A percentile compares a stretch with the other conserved stretches of the same genome.
These are phyloP conservation scores for Macquaria australasica DNA, from an alignment of 2,113 vertebrate species.

Conservation along the genomic window DNA sequence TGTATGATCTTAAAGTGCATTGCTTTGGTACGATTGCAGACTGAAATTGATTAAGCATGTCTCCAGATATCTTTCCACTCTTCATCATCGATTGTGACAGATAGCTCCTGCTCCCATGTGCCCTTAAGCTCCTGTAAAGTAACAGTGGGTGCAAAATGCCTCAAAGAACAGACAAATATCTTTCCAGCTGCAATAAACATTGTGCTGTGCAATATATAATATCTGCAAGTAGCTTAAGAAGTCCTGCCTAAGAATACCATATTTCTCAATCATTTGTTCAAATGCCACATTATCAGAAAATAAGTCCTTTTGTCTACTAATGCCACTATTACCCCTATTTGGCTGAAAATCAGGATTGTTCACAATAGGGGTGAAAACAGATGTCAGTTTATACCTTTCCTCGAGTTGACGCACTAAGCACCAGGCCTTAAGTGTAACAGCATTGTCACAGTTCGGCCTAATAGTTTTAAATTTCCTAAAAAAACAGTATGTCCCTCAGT, in stretches of 20 bases:
- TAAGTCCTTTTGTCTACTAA: no score
- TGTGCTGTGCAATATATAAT: constrained; percentile 10
- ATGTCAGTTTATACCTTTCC: no score
- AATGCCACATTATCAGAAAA: no score
- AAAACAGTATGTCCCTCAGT: neutral
- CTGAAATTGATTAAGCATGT: constrained; percentile 2
- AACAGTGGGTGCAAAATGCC: no score
- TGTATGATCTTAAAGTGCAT: constrained; percentile 15
- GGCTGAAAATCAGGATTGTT: no score
- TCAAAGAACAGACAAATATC: no score
- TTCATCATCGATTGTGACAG: neutral
- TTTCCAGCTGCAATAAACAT: neutral
- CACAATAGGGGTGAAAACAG: no score
- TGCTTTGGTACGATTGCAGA: no score
- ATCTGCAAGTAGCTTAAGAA: constrained; percentile 26
- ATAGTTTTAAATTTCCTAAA: neutral
- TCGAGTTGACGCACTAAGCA: no score
- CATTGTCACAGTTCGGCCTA: neutral
- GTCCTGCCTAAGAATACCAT: neutral
- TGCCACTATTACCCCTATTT: no score
- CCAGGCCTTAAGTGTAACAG: no score
- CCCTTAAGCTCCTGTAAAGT: no score
- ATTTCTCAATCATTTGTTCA: constrained; percentile 2
- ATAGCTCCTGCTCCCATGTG: constrained; percentile 8
- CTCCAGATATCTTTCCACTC: constrained; percentile 15